Evolutionary conservation across 2,797 vertebrate species (phyloP).

Genomic region (Eulemur rubriventer): DNA sequence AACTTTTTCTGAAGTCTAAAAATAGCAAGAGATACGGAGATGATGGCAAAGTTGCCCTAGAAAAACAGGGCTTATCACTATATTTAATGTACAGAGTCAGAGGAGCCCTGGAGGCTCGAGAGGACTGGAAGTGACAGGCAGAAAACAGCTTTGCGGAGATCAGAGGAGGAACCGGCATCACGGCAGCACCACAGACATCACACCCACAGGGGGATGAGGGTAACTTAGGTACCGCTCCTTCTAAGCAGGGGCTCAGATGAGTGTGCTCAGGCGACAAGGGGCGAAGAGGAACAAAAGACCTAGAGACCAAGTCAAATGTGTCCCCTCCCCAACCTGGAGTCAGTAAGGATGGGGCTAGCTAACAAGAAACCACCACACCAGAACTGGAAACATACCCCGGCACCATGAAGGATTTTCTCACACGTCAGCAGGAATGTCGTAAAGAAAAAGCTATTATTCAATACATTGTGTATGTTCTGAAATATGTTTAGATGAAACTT

Average conservation of each 20-base stretch:
- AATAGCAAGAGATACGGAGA: neutral
- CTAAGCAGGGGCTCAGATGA: neutral
- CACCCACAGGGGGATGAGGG: neutral
- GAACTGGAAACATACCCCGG: neutral
- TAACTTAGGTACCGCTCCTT: neutral
- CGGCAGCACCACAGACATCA: neutral
- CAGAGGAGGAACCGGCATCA: neutral
- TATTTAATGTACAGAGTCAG: neutral
- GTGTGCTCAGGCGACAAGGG: neutral
- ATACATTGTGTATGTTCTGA: neutral
- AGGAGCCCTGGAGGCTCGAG: neutral
- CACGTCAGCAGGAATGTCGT: neutral
- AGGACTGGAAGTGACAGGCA: neutral
- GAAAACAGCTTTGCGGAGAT: neutral
- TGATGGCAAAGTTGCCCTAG: neutral
- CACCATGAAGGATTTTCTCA: neutral
- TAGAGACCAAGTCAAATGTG: neutral
- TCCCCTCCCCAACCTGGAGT: neutral
- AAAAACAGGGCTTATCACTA: neutral
- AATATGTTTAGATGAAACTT: neutral
- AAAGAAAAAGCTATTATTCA: neutral
- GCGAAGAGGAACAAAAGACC: neutral
- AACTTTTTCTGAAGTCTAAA: neutral
- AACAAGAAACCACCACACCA: neutral
- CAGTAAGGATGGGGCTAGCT: neutral